Percentiles rank a stretch among this genome's conserved stretches.
Evolutionary conservation across 92 coral and sea anemone genomes (phyloP).

Genomic region (Paragorgia papillata): DNA sequence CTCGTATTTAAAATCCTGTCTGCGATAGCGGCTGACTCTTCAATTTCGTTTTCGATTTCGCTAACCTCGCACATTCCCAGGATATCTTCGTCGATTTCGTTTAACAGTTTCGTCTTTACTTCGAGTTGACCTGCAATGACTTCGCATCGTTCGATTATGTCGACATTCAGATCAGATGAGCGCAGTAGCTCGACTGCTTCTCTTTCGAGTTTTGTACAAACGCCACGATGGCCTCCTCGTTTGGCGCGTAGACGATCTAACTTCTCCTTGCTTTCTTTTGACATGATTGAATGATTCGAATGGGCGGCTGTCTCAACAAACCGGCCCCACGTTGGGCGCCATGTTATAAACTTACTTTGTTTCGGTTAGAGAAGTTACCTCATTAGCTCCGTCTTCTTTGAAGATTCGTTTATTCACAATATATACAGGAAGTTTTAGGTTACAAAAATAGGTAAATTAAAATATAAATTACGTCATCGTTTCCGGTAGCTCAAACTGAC

Average conservation of each 20-base stretch:
- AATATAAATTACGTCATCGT: too few relatives aligned
- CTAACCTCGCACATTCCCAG: conserved; percentile 41
- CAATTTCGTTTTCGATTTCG: conserved; percentile 55
- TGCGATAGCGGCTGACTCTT: conserved; percentile 43
- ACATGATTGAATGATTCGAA: too few relatives aligned
- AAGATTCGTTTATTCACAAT: too few relatives aligned
- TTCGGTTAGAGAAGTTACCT: too few relatives aligned
- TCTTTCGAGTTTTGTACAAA: conserved; percentile 6
- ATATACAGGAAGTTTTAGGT: too few relatives aligned
- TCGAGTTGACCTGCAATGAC: conserved; percentile 44
- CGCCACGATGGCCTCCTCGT: conserved; percentile 33
- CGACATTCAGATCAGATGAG: conserved; percentile 24
- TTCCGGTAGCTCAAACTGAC: too few relatives aligned
- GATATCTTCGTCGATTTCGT: conserved; percentile 52
- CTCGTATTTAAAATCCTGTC: conserved; percentile 30
- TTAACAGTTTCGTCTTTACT: conserved; percentile 31
- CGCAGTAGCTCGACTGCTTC: conserved; percentile 27
- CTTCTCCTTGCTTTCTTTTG: too few relatives aligned
- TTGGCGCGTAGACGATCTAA: conserved; percentile 25
- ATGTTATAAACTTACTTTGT: too few relatives aligned
- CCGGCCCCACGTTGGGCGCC: too few relatives aligned
- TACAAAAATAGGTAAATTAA: too few relatives aligned
- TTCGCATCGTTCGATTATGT: conserved; percentile 36
- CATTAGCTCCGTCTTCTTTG: too few relatives aligned
- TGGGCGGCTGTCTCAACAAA: too few relatives aligned